Evolutionary conservation across 2,888 invertebrate genomes (phyloP), one percentile per base, ranked within the genome.

Genomic region (Drosophila quasianomalipes): DNA sequence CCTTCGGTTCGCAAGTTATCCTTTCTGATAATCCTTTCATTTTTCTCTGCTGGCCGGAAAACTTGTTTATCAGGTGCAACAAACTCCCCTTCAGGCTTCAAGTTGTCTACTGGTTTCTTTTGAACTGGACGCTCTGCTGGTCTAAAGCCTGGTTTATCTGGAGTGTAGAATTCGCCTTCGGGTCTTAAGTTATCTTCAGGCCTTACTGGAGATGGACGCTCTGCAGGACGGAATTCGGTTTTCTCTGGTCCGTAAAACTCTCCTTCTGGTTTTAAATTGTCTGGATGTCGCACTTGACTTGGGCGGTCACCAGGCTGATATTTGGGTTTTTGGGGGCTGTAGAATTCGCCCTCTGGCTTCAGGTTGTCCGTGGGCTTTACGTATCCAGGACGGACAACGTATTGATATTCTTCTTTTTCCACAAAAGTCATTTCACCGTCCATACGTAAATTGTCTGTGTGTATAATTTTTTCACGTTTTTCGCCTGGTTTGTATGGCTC

Each of bases 1-100:
- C 95, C 95, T 90, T 95, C 95, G 2, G 94, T 94, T 54, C 92
- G 92, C 0, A 94, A 89, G 83, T 95, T 95, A 73, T 95, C 95
- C 51, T 93, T 85, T 1, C 94, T 94, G 77, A 93, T 94, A n/a
- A 93, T 93, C 6, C 91, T 93, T 52, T 83, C 89, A n/a, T 37
- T 37, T 37, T 37, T 37, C 62, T 95, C 95, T 28, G 94, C 95
- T 22, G 95, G 94, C 1, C 90, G 91, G 90, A 93, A 94, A 47
- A 92, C 82, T 30, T 93, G 92, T n/a, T 91, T 91, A 57, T 92
- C 91, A 1, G 93, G 94, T 16, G 91, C 73, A 49, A 92, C 91
- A 74, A 94, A 94, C 0, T 58, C 95, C 95, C 0, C 95, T 85
- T 95, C 95, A 0, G 94, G 94, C 10, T 81, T 89, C 6, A 95